Evolutionary conservation across 2,797 vertebrate species (phyloP), one percentile per base, ranked within the genome.

Genomic region (Erethizon dorsatum): DNA sequence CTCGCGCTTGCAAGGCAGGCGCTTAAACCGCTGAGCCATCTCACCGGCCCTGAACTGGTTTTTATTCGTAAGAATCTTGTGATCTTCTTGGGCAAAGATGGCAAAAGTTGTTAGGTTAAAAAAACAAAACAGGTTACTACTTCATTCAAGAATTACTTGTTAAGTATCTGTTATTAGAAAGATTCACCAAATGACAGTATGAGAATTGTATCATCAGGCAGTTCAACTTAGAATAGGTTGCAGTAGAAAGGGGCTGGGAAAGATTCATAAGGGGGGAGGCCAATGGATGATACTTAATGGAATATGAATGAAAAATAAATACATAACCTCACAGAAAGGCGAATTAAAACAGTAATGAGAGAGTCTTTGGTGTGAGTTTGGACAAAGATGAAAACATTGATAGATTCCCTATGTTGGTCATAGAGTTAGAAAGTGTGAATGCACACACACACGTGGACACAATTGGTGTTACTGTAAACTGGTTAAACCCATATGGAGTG

Each of bases 61-160:
- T 92, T 75, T 12, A 18, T 88, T 94, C 71, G 77, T 67, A 92
- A 47, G 26, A 79, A 73, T 90, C 20, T 61, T 88, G 37, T 73
- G 50, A 82, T 85, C 37, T 78, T 75, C 28, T 95, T 85, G 47
- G 85, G 45, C 12, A 79, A 33, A 93, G 37, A 93, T 92, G 15
- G 14, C 26, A 93, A 86, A 93, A 69, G 33, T 88, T 88, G 54
- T 28, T 89, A 91, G 83, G 6, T 31, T 83, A 85, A 91, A 86
- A 56, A 59, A 57, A 11, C 31, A 73, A 20, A 87, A 50, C 6
- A 61, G 41, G 33, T 37, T 84, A 26, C 61, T 28, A 59, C 6
- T 11, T 93, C 47, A 61, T 63, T 95, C 24, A 96, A 45, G 18
- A 96, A 77, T 56, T 47, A 54, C 50, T 78, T 83, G 0, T 52